Evolutionary conservation across 2,113 vertebrate species (phyloP).

Genomic region (Eptesicus fuscus): DNA sequence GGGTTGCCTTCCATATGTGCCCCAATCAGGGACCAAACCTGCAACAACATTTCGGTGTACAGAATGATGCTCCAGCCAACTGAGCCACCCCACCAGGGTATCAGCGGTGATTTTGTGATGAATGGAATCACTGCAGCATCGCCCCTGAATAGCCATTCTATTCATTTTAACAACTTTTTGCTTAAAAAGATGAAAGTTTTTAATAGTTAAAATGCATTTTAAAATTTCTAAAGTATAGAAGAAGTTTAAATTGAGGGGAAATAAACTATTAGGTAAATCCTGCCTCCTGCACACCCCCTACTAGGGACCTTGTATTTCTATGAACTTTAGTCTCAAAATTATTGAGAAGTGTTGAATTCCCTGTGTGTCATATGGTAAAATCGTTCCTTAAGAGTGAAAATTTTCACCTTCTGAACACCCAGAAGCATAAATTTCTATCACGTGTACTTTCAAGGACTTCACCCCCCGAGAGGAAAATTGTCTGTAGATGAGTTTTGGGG

Average conservation of each 20-base stretch:
- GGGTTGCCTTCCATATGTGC: not conserved
- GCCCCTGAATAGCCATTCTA: not conserved
- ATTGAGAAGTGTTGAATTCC: not conserved
- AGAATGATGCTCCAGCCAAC: not conserved
- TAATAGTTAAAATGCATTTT: not conserved
- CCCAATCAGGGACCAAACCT: not conserved
- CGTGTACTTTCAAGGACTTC: not conserved
- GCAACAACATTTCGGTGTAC: not conserved
- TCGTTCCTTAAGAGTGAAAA: not conserved
- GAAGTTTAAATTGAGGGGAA: not conserved
- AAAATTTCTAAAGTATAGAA: not conserved
- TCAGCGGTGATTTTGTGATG: not conserved
- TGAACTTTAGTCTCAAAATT: not conserved
- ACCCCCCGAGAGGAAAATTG: not conserved
- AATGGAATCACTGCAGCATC: not conserved
- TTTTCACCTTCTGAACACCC: not conserved
- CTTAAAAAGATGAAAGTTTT: not conserved
- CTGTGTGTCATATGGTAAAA: not conserved
- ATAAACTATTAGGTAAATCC: not conserved
- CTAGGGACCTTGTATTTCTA: not conserved
- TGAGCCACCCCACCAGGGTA: not conserved
- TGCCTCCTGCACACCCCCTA: not conserved
- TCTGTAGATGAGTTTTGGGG: not conserved
- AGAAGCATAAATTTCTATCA: not conserved
- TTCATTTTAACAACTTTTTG: not conserved